Evolutionary conservation across 1,140 invertebrate species (phyloP), one percentile per base, ranked within the genome.

Genomic region (Trachymyrmex septentrionalis): DNA sequence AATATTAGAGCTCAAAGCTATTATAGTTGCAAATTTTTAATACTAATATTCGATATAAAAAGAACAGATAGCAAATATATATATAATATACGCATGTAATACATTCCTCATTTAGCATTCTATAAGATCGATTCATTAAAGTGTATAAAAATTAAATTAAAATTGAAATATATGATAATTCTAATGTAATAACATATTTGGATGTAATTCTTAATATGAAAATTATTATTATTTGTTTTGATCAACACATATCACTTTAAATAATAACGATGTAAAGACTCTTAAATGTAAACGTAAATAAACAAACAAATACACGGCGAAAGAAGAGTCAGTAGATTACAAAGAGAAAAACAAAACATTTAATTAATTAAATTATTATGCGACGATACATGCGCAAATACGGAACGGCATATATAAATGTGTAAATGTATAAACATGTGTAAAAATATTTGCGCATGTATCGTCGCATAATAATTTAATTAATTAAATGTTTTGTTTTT

Each of bases 71-170:
- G 57, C 34, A 38, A 38, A 38, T 38, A 38, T 34, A 34, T 38
- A 38, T 38, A 38, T 38, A 30, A 30, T 3, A 21, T 27, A n/a
- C 21, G 14, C 9, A 76, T 10, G 16, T 30, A 50, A 48, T 48
- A 53, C 0, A 34, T 34, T 14, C 24, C 19, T 55, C 34, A 30
- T 50, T 63, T 84, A 75, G 10, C 61, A 63, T 84, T 84, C 3
- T 48, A 34, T 3, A 14, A 48, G 44, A 61, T 30, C 0, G 4
- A 73, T 14, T 75, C 0, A 19, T 38, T 63, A 38, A 34, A 48
- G 0, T 34, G 64, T 1, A 50, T 12, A 12, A 24, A 64, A 76
- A 34, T 27, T 50, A 19, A 19, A 53, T 27, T 50, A 34, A 0
- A 64, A 64, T 30, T 3, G 6, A 48, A 38, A 9, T 44, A 50